These are phyloP conservation scores for Turdus rufiventris DNA, from an alignment of 2,113 vertebrate genomes.

Conservation along the genomic window DNA sequence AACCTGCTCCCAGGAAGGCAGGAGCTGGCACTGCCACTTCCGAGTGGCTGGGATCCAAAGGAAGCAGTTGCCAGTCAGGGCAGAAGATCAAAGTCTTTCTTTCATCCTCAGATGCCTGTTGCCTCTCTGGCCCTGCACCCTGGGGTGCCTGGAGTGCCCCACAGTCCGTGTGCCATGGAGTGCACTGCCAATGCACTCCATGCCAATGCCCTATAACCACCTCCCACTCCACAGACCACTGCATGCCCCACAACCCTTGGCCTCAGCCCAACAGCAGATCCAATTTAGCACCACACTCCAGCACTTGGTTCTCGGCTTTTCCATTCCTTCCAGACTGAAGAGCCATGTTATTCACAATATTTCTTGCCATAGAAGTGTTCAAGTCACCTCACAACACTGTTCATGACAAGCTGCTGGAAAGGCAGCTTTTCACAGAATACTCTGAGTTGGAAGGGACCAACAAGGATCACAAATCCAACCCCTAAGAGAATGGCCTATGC, in stretches of 20 bases:
- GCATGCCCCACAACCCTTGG: not conserved
- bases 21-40: not conserved
- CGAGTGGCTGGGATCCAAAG: not conserved
- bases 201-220: not conserved
- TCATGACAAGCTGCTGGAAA: not conserved
- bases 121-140: not conserved
- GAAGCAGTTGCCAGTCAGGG: not conserved
- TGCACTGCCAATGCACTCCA: not conserved
- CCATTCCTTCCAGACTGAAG: not conserved
- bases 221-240: not conserved
- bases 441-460: not conserved
- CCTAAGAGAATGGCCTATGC: not conserved
- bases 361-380: not conserved
- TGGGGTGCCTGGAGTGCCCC: not conserved
- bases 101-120: not conserved
- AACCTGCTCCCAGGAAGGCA: not conserved
- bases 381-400: not conserved
- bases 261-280: not conserved
- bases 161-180: not conserved
- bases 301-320: not conserved
- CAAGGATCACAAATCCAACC: not conserved
- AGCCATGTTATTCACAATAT: not conserved
- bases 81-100: not conserved
- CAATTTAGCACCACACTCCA: not conserved
- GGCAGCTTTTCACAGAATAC: not conserved